Evolutionary conservation across 2,888 invertebrate species (phyloP), one percentile per base, ranked within the genome.

Genomic region (Quadroppia sp.): DNA sequence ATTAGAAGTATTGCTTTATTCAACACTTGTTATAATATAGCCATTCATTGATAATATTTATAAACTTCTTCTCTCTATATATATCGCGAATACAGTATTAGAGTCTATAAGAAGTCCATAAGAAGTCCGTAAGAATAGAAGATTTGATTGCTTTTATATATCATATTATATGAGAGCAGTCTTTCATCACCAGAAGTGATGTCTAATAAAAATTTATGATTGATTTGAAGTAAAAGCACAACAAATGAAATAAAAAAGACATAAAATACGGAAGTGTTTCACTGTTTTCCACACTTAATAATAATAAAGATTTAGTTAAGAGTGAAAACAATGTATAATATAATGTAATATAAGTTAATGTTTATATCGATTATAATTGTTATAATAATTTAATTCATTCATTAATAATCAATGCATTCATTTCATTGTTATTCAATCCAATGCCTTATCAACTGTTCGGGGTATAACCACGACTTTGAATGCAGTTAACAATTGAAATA

Each of bases 221-320:
- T 50, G 50, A 50, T 50, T 50, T 50, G 13, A 7, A 20, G 1
- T n/a, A 4, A 20, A 23, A 2, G 15, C 6, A 45, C 2, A 50
- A 11, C 50, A 50, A 6, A 45, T 9, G 9, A 45, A 17, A 45
- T 45, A 45, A 45, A 11, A 36, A 36, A 36, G 36, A 15, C 23
- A 23, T 50, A 23, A 9, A 50, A 50, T 50, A 50, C 50, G 50
- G 50, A 50, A 50, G 50, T 50, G 50, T 45, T 45, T 36, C n/a
- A 36, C 6, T 36, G 36, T 36, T 45, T 45, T 50, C 20, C 50
- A 50, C 50, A 20, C 50, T 50, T 50, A 50, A 50, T 50, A 50
- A 45, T 45, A 45, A 45, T 45, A 45, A 15, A 36, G 36, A 36
- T 36, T 36, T 7, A 36, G 36, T 36, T 45, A 15, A 45, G 45